Conservation (phyloP, 2,888 invertebrate species). For the Diogma glabrata region DNA sequence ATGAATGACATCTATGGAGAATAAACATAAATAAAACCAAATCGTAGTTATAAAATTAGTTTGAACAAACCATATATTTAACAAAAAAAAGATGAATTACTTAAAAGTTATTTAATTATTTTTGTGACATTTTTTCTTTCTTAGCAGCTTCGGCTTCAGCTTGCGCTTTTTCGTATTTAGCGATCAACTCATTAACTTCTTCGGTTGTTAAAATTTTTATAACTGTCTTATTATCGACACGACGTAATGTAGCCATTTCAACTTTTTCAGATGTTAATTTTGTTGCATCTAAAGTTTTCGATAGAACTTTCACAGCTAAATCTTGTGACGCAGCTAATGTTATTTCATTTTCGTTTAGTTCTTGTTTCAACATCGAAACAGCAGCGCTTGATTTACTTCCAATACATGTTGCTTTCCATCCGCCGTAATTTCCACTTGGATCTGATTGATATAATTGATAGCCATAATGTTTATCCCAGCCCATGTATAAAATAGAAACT, state of each 20-base stretch:
- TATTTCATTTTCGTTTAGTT: slow-evolving; percentile 90
- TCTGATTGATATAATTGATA: slow-evolving; percentile 99
- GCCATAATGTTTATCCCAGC: slow-evolving; percentile 99
- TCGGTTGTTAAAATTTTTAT: slow-evolving; percentile 62
- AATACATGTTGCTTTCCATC: slow-evolving; percentile 99
- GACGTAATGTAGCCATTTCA: slow-evolving; percentile 86
- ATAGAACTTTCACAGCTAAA: slow-evolving; percentile 87
- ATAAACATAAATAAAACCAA: too few species aligned
- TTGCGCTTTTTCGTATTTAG: slow-evolving; percentile 75
- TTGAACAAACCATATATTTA: too few species aligned
- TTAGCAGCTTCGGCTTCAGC: slow-evolving; percentile 76
- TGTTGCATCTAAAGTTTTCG: slow-evolving; percentile 97
- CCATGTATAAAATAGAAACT: slow-evolving; percentile 97
- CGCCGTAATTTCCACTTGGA: slow-evolving; percentile 98
- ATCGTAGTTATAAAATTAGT: too few species aligned
- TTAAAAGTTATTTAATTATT: too few species aligned
- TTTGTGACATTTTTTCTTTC: slow-evolving; percentile 46
- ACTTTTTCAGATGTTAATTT: slow-evolving; percentile 96
- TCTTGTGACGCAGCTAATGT: slow-evolving; percentile 79
- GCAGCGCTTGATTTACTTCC: slow-evolving; percentile 98
- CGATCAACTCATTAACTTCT: slow-evolving; percentile 76
- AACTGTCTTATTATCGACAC: slow-evolving; percentile 66
- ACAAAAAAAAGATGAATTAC: too few species aligned
- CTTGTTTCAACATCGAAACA: slow-evolving; percentile 94
- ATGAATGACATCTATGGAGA: too few species aligned